Evolutionary conservation across 2,888 invertebrate genomes (phyloP).

Genomic region (Theristus sp.): DNA sequence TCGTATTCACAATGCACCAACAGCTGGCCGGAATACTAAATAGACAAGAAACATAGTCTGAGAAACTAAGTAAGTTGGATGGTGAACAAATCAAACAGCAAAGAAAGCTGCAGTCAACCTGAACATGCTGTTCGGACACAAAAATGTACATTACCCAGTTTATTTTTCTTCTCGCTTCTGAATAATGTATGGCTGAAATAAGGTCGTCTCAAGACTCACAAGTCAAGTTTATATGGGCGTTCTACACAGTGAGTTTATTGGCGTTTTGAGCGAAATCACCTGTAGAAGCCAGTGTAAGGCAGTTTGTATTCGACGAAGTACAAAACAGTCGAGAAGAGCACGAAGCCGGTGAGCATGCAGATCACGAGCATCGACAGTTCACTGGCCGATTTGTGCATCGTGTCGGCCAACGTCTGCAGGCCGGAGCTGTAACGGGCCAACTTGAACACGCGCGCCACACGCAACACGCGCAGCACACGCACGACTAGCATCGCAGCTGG

Average conservation of each 20-base stretch:
- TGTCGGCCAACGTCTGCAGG: background rate
- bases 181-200: too few species aligned
- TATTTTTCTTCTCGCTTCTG: too few species aligned
- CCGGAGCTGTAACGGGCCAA: background rate
- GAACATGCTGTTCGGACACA: too few species aligned
- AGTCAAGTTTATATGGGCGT: too few species aligned
- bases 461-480: background rate
- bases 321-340: slow-evolving; percentile 24
- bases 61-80: too few species aligned
- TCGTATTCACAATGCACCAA: slow-evolving; percentile 22
- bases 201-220: too few species aligned
- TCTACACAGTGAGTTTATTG: too few species aligned
- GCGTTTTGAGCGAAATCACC: too few species aligned
- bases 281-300: slow-evolving; percentile 24
- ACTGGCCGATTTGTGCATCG: background rate
- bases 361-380: slow-evolving; percentile 24
- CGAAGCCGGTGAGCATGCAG: slow-evolving; percentile 24
- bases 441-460: background rate
- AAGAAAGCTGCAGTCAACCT: too few species aligned
- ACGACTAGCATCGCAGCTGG: background rate
- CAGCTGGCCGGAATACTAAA: slow-evolving; percentile 23
- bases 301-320: slow-evolving; percentile 25
- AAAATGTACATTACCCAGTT: too few species aligned
- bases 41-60: too few species aligned
- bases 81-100: too few species aligned